These are phyloP conservation scores for Leptura quadrifasciata DNA, from an alignment of 2,888 invertebrate species.

Conservation along the genomic window DNA sequence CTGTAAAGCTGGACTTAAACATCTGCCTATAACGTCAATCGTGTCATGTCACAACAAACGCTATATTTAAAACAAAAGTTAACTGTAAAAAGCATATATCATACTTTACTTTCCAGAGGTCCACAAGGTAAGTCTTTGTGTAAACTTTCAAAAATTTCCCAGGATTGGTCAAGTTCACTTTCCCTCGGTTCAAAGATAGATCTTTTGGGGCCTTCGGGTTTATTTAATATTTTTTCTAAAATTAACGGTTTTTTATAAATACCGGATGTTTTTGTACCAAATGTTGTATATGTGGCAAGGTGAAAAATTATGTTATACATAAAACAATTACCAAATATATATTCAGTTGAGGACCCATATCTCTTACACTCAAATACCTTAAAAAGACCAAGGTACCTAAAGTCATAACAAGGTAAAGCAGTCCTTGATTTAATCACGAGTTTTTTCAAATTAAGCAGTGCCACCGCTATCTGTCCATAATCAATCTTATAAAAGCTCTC, in stretches of 20 bases:
- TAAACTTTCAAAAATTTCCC: conserved; percentile 47
- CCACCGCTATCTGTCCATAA: conserved; percentile 51
- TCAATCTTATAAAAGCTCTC: conserved; percentile 39
- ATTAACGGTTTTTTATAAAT: conserved; percentile 8
- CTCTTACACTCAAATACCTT: conserved; percentile 55
- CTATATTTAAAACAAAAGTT: not conserved
- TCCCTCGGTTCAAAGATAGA: conserved; percentile 51
- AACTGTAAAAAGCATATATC: not conserved
- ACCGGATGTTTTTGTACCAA: not conserved
- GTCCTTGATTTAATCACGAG: conserved; percentile 58
- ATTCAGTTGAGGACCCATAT: conserved; percentile 42
- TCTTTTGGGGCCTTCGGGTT: conserved; percentile 27
- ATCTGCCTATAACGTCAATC: no score
- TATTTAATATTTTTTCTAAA: conserved; percentile 35
- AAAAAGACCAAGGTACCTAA: conserved; percentile 53
- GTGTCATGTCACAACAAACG: no score
- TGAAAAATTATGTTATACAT: conserved; percentile 5
- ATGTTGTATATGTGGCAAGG: not conserved
- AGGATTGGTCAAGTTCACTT: conserved; percentile 45
- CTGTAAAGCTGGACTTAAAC: no score
- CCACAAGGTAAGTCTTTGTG: conserved; percentile 47
- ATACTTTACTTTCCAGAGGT: conserved; percentile 48
- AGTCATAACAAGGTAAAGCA: conserved; percentile 54
- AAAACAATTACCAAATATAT: conserved; percentile 44
- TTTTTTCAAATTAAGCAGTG: conserved; percentile 54